Evolutionary conservation across 2,888 invertebrate species (phyloP), one percentile per base, ranked within the genome.

Genomic region (Drosophila pseudotakahashii): DNA sequence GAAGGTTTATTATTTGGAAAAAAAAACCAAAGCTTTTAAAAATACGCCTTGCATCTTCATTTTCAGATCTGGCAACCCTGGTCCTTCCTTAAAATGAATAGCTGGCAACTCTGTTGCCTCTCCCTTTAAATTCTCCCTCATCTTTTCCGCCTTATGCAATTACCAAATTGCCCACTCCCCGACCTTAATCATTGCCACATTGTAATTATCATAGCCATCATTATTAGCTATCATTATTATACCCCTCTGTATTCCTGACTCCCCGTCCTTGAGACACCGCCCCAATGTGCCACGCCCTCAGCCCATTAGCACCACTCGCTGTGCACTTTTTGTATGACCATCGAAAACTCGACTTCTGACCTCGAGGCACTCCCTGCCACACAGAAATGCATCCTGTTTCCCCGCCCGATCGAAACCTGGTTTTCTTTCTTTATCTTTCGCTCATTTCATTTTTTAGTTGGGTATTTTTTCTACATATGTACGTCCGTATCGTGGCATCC

Each of bases 241-340:
- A 19, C 58, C 42, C 26, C 42, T 34, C 42, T 34, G 34, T 42
- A 42, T 30, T 61, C 61, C 61, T 45, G 61, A 30, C 41, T 10
- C 36, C 45, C 36, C 37, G 61, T 61, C 61, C 61, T 61, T 85
- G 86, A 72, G 77, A 79, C 83, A 68, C 52, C 54, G 10, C 70
- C 60, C 62, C 68, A 63, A 16, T 14, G 30, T 54, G 19, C 83
- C 82, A 73, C 52, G 55, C n/a, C 80, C 64, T 57, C 50, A 19
- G 48, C 26, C 32, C 50, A 72, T 60, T 50, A 60, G 41, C 60
- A 54, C 26, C 26, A 26, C 61, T 57, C 44, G 14, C 23, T 7
- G 26, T n/a, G 26, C 26, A 26, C 23, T 26, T 19, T 23, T 14
- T 14, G 26, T 42, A 23, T 23, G 34, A 7, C 10, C 7, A 14